Percentiles rank a stretch among this genome's conserved stretches.
These are phyloP conservation scores for Drosophila setosimentum DNA, from an alignment of 2,888 invertebrate species.

Conservation along the genomic window DNA sequence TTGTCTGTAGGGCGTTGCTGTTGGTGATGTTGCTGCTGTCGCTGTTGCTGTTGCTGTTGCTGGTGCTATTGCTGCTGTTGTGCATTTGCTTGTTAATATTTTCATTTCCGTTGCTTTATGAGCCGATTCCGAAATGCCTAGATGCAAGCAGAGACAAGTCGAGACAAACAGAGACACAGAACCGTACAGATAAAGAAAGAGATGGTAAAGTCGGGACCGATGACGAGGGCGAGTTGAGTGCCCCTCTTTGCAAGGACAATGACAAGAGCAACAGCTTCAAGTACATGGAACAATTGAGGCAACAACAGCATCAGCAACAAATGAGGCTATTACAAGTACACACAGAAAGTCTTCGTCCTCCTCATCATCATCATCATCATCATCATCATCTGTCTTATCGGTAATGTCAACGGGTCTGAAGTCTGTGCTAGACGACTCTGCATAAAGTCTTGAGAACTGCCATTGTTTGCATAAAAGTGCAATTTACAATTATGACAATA, in stretches of 20 bases:
- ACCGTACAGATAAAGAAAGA: not conserved
- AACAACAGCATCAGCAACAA: constrained; percentile 51
- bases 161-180: constrained; percentile 3
- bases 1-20: constrained; percentile 26
- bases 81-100: constrained; percentile 83
- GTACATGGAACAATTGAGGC: constrained; percentile 52
- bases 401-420: constrained; percentile 66
- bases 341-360: constrained; percentile 30
- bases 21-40: constrained; percentile 8
- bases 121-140: constrained; percentile 75
- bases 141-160: constrained; percentile 37
- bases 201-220: not conserved
- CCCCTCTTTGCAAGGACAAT: constrained; percentile 70
- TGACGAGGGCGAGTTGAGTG: constrained; percentile 63
- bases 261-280: constrained; percentile 73
- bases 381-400: constrained; percentile 59
- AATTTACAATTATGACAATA: constrained; percentile 83
- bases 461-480: constrained; percentile 83
- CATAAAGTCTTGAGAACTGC: constrained; percentile 35
- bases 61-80: constrained; percentile 48
- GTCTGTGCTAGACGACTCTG: constrained; percentile 1
- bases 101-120: constrained; percentile 83
- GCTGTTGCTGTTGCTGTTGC: constrained; percentile 31
- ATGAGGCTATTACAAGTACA: constrained; percentile 56
- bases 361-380: constrained; percentile 2